Base-by-base conservation (phyloP, 1,140 invertebrate species). In the Carposina sasakii region DNA sequence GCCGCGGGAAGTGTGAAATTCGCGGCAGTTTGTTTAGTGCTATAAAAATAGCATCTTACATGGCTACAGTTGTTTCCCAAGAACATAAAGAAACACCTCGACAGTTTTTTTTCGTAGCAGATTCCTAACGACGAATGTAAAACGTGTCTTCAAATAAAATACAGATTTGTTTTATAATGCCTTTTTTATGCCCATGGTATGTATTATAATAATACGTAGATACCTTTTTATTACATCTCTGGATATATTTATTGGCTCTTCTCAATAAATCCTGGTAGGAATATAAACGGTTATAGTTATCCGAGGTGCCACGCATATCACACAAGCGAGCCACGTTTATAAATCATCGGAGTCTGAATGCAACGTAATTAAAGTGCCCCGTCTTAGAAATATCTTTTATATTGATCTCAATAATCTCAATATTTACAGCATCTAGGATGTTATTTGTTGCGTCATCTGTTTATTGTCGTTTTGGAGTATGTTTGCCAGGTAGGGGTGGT, bases 1-100 rank as follows among this genome's bases (percentile, higher is more conserved):
- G 45, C 48, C 39, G 54, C 56, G 44, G 52, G 52, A 64, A 61
- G 63, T 72, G 66, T 57, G 52, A 65, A 67, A 59, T 67, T 64
- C 57, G 56, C 48, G 62, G 52, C 60, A 48, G 8, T 41, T 40
- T 53, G 56, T 48, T 46, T 15, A 45, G 23, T 17, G 28, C 43
- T 55, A 57, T 54, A 66, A 61, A 52, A 54, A 54, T 39, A 61
- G 16, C 31, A 15, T 31, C 33, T 42, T 26, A 45, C 37, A 24
- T 37, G 40, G 43, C 28, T 47, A 44, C 40, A 22, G 22, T 15
- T 42, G 44, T 39, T 24, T 40, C 22, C 24, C 15, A 37, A 20
- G 21, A 39, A 56, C 46, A 52, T 57, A 60, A 63, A 63, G 57
- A 53, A 23, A 16, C 41, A n/a, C n/a, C n/a, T n/a, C n/a, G n/a